Conservation (phyloP, 2,888 invertebrate genomes). For the Crematogaster levior region DNA sequence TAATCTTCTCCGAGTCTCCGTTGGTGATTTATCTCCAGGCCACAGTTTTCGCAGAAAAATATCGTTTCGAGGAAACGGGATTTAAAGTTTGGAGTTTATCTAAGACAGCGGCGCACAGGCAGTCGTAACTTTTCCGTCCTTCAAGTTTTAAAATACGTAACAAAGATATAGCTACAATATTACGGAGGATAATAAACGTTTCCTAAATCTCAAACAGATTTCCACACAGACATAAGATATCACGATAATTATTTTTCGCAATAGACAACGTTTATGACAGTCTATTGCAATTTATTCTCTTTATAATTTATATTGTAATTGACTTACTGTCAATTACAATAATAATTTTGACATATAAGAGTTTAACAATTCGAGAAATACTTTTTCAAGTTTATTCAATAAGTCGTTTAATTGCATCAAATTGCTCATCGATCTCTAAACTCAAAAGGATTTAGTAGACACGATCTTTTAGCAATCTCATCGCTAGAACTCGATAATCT, state of each 20-base stretch:
- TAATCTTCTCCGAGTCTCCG: slow-evolving; percentile 10
- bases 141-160: slow-evolving; percentile 20
- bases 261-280: not conserved
- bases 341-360: not conserved
- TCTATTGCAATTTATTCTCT: not conserved
- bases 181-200: not conserved
- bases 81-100: slow-evolving; percentile 42
- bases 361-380: not conserved
- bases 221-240: not conserved
- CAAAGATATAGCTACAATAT: not conserved
- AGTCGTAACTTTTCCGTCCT: slow-evolving; percentile 33
- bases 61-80: slow-evolving; percentile 32
- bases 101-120: slow-evolving; percentile 19
- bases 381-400: not conserved
- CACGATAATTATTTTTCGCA: not conserved
- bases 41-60: not conserved
- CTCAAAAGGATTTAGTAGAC: slow-evolving; percentile 55
- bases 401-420: slow-evolving; percentile 18
- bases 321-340: too few species aligned
- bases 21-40: slow-evolving; percentile 32
- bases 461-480: slow-evolving; percentile 22
- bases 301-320: not conserved
- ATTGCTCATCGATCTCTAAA: slow-evolving; percentile 17
- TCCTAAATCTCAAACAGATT: slow-evolving; percentile 3
- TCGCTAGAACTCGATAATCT: slow-evolving; percentile 62